Evolutionary conservation across 92 coral and sea anemone species (phyloP), one percentile per base, ranked within the genome.

Genomic region (Umimayanthus chanpuru): DNA sequence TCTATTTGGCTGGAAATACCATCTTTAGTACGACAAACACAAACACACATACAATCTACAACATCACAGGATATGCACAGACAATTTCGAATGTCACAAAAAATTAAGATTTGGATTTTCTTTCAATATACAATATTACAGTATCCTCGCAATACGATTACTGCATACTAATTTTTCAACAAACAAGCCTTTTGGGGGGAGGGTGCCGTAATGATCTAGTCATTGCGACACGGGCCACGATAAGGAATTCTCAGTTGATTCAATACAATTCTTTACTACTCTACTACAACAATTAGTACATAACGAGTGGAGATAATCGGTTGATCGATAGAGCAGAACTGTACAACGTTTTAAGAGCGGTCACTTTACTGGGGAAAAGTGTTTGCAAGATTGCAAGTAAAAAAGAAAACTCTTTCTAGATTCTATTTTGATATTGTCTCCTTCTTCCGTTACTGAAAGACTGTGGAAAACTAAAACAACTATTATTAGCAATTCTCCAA

Each of bases 101-200:
- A 86, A 90, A 92, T 92, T 92, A 92, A 92, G 92, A 89, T 92
- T 89, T 89, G 90, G 88, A 77, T 86, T 61, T 88, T 71, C 79
- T 83, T 90, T 91, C 95, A 90, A 92, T 92, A 79, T 92, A 92
- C 95, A 92, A 84, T 90, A 89, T 92, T 79, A 77, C 90, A 87
- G 94, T 89, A 78, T 91, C 56, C 88, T 84, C 49, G 85, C 80
- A 80, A 23, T 66, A 41, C 47, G 39, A 87, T 49, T 82, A 77
- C 92, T 87, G 91, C 87, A 88, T 85, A 72, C 92, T 89, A 44
- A 80, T 89, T 86, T 81, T 87, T 75, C 90, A 89, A 92, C 90
- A 86, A 92, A 90, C 91, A 81, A 87, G 93, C 85, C 73, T 76
- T 61, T 76, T 75, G 88, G 86, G 85, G 88, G 85, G 71, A 68